A percentile compares a stretch with the other conserved stretches of the same genome.
Conservation (phyloP, 2,113 vertebrate species). For the Phocoena phocoena region DNA sequence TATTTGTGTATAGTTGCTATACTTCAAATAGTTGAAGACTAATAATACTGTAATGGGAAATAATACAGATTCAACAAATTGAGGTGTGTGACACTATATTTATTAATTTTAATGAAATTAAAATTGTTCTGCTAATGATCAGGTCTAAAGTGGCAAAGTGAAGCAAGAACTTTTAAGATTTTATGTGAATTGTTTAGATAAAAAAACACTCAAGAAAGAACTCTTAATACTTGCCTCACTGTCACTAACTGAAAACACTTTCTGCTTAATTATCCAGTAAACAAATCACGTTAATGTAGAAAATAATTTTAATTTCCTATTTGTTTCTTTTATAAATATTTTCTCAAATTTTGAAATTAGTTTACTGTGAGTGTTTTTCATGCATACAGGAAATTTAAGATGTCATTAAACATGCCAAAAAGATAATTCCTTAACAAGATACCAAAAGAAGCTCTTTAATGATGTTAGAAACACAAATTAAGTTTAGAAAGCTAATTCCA, state of each 20-base stretch:
- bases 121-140: background rate
- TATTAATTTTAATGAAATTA: background rate
- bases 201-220: background rate
- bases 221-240: background rate
- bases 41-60: background rate
- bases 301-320: background rate
- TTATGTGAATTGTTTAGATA: background rate
- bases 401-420: background rate
- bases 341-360: background rate
- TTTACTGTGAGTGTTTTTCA: background rate
- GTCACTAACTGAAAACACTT: background rate
- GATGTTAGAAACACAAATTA: background rate
- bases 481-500: constrained; percentile 17
- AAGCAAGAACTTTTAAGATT: background rate
- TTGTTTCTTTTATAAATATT: background rate
- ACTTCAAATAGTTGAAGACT: background rate
- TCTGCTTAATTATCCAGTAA: background rate
- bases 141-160: background rate
- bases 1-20: background rate
- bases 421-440: background rate
- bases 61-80: background rate
- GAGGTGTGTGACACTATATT: background rate
- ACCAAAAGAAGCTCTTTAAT: background rate
- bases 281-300: background rate
- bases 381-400: background rate